These are phyloP conservation scores for Eurytoma adleriae DNA, from an alignment of 2,888 invertebrate genomes.

Conservation along the genomic window DNA sequence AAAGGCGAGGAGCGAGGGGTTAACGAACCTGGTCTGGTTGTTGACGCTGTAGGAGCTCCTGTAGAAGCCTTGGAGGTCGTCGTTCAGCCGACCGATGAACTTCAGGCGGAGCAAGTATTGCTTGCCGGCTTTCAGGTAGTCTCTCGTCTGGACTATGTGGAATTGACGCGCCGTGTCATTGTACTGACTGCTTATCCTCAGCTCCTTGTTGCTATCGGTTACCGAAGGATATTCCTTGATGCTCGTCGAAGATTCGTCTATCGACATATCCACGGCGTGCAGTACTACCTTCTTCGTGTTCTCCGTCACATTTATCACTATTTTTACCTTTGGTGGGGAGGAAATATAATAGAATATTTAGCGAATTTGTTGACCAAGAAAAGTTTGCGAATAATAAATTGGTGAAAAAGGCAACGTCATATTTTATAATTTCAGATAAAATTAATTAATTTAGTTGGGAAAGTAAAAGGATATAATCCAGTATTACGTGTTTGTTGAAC, in stretches of 20 bases:
- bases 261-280: slow-evolving; percentile 84
- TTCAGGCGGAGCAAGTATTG: slow-evolving; percentile 84
- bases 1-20: not conserved
- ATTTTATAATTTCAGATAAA: too few relatives aligned
- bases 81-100: slow-evolving; percentile 85
- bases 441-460: too few relatives aligned
- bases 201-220: slow-evolving; percentile 57
- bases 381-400: too few relatives aligned
- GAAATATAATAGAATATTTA: too few relatives aligned
- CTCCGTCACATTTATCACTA: slow-evolving; percentile 80
- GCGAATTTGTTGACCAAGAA: too few relatives aligned
- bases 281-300: slow-evolving; percentile 84
- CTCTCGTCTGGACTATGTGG: slow-evolving; percentile 81
- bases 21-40: slow-evolving; percentile 82
- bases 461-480: too few relatives aligned
- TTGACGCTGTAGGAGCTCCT: slow-evolving; percentile 86
- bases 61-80: slow-evolving; percentile 88
- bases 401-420: too few relatives aligned
- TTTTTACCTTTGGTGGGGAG: slow-evolving; percentile 76
- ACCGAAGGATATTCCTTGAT: slow-evolving; percentile 73
- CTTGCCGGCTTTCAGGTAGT: slow-evolving; percentile 79
- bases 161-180: slow-evolving; percentile 83
- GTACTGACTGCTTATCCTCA: slow-evolving; percentile 75
- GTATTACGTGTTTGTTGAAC: too few relatives aligned
- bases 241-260: slow-evolving; percentile 79